Evolutionary conservation across 2,888 invertebrate genomes (phyloP), one percentile per base, ranked within the genome.

Genomic region (Thyatira batis): DNA sequence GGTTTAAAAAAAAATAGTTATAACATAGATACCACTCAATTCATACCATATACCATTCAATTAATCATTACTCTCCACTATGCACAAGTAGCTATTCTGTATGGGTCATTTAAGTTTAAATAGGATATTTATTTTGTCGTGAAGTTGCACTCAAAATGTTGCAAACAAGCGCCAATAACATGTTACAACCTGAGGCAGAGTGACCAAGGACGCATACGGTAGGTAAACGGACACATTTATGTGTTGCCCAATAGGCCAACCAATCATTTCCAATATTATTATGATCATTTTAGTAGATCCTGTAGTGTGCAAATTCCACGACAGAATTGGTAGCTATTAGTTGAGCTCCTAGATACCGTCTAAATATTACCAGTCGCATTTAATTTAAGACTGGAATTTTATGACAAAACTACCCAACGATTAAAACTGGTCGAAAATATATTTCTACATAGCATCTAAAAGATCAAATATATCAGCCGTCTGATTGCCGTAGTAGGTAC

Each of bases 181-280:
- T 21, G 44, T 13, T 33, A 13, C 33, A 33, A 33, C 33, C 33
- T 33, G 33, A 33, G 33, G 33, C 13, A n/a, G 13, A 13, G 52
- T 44, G 30, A 21, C 50, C 71, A 70, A 67, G 64, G 73, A 67
- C 57, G 45, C 53, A 39, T 52, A 23, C 25, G 8, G 49, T 52
- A 59, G 53, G 57, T 58, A 65, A 71, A 53, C 55, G 44, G 50
- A 49, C 44, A 54, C 54, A 52, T 62, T 63, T 53, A 53, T 53
- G 46, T 57, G 53, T 70, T 70, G 49, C 62, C 50, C 55, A 60
- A 70, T 52, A 21, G 45, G 55, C 57, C 53, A 67, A 58, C 57
- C 53, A 67, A 58, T 72, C 58, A 63, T 67, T 62, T 57, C 45
- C 58, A 58, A 57, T 60, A 56, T 58, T 60, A 56, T 58, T 59